These are phyloP conservation scores for Mycalesis mineus DNA, from an alignment of 2,888 invertebrate genomes.

Conservation along the genomic window DNA sequence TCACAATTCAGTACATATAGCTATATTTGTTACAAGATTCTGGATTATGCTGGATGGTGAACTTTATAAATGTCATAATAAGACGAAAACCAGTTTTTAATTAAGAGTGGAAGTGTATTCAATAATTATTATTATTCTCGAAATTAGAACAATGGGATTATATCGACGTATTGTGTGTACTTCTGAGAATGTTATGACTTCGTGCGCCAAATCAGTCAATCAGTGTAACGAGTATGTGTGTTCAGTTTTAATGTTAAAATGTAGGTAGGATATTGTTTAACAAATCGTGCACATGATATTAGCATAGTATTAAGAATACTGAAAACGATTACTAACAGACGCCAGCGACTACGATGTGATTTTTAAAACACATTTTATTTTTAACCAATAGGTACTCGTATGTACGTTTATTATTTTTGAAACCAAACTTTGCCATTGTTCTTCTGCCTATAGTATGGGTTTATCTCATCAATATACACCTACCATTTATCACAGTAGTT, in stretches of 20 bases:
- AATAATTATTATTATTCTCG: neutral
- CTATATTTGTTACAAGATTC: neutral
- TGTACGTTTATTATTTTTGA: too few relatives aligned
- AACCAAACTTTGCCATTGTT: too few relatives aligned
- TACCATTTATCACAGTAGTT: too few relatives aligned
- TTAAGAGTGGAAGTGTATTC: neutral
- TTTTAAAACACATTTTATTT: too few relatives aligned
- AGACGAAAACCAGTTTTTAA: neutral
- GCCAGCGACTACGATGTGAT: too few relatives aligned
- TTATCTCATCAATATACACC: too few relatives aligned
- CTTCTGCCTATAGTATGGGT: too few relatives aligned
- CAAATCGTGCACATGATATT: neutral
- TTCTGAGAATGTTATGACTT: neutral
- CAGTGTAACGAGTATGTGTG: neutral
- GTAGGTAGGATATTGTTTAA: neutral
- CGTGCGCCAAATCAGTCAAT: conserved; percentile 6
- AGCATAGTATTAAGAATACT: too few relatives aligned
- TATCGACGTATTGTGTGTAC: neutral
- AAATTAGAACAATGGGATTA: neutral
- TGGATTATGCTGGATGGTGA: neutral
- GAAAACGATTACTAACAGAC: too few relatives aligned
- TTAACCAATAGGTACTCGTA: too few relatives aligned
- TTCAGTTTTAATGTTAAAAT: neutral
- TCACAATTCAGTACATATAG: neutral
- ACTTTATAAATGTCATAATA: neutral